Conservation (phyloP, 2,113 vertebrate genomes). For the Apteryx owenii region DNA sequence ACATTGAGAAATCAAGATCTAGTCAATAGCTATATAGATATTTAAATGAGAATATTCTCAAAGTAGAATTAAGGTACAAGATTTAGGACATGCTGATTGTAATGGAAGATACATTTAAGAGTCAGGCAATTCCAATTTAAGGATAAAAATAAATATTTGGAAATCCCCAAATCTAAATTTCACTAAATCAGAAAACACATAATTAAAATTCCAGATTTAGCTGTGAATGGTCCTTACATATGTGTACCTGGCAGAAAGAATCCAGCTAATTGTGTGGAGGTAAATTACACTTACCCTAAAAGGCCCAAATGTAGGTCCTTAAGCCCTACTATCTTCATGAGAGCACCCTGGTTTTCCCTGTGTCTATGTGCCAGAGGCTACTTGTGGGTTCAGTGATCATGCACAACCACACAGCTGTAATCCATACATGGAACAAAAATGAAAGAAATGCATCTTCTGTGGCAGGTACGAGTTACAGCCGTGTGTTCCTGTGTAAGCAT, state of each 20-base stretch:
- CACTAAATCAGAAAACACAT: neutral
- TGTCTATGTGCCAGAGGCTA: too few species aligned
- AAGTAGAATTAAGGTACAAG: constrained; percentile 15
- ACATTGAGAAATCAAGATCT: constrained; percentile 18
- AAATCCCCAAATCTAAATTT: neutral
- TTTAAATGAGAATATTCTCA: neutral
- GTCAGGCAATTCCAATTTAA: neutral
- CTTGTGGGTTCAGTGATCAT: neutral
- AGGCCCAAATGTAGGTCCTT: neutral
- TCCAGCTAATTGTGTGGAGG: neutral
- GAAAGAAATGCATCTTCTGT: neutral
- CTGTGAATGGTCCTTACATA: neutral
- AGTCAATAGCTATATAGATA: constrained; percentile 11
- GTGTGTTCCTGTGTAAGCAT: neutral
- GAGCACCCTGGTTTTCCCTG: neutral
- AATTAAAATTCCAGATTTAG: neutral
- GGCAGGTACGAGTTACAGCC: neutral
- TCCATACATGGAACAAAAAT: neutral
- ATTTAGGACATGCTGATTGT: neutral
- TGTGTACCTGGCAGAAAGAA: neutral
- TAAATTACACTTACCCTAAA: neutral
- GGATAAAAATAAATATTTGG: neutral
- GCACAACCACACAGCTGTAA: neutral
- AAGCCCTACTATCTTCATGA: neutral
- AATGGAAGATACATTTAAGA: neutral